A percentile compares a stretch with the other conserved stretches of the same genome.
These are phyloP conservation scores for Leiothrix lutea DNA, from an alignment of 2,113 vertebrate genomes.

Conservation along the genomic window DNA sequence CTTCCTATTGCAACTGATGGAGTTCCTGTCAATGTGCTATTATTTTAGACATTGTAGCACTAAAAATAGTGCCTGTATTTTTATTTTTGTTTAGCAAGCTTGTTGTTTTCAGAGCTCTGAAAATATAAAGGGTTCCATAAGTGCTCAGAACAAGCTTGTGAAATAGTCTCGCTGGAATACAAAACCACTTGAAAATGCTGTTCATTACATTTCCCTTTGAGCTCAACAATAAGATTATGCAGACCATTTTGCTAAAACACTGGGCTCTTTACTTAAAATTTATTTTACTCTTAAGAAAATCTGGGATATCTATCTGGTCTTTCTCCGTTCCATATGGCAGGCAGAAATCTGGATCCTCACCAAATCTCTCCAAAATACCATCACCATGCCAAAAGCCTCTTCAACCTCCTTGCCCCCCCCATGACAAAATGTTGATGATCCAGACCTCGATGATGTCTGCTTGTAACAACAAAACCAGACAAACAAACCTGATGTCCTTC, in stretches of 20 bases:
- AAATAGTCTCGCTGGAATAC: slow-evolving; percentile 34
- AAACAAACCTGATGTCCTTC: not conserved
- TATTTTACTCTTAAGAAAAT: not conserved
- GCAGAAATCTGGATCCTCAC: not conserved
- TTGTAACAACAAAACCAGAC: not conserved
- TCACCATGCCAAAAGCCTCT: not conserved
- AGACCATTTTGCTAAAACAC: not conserved
- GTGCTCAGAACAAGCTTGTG: slow-evolving; percentile 26
- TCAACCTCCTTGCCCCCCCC: not conserved
- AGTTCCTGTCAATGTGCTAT: slow-evolving; percentile 34
- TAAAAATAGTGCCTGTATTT: slow-evolving; percentile 25
- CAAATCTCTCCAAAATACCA: not conserved
- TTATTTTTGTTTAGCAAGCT: not conserved
- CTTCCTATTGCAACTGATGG: not conserved
- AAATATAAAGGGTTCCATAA: slow-evolving; percentile 58
- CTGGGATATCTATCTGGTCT: not conserved
- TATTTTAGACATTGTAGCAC: not conserved
- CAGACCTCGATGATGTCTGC: not conserved
- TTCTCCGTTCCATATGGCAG: not conserved
- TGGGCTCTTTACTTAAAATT: not conserved
- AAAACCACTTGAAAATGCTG: slow-evolving; percentile 55
- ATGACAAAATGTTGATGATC: not conserved
- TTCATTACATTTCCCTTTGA: slow-evolving; percentile 18
- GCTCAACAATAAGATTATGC: not conserved
- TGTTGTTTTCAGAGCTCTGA: slow-evolving; percentile 48